phyloP scores from a whole-genome alignment of 2,797 vertebrate species.

The Oreochromis mossambicus region DNA sequence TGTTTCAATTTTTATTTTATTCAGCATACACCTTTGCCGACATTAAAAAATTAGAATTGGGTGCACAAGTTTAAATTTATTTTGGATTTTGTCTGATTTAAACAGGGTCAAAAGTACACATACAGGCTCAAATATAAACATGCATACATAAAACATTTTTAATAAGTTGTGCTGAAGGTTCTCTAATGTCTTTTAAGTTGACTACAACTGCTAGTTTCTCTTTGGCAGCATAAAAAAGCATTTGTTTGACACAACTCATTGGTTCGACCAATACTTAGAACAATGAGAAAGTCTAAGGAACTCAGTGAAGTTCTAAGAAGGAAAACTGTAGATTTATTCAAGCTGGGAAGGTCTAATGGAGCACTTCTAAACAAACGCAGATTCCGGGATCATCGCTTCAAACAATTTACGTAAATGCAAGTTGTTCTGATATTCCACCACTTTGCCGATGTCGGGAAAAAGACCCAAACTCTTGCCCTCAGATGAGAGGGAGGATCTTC shows the following conservation, averaged over 20 bases:
- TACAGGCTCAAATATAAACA: background rate
- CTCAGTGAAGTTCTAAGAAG: background rate
- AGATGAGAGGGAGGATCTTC: background rate
- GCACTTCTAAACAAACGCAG: background rate
- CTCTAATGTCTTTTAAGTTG: background rate
- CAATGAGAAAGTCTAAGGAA: background rate
- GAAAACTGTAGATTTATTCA: background rate
- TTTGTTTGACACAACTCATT: background rate
- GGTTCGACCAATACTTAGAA: background rate
- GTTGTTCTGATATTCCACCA: background rate
- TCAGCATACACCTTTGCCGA: fast-evolving
- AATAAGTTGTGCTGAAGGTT: background rate
- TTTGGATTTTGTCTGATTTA: background rate
- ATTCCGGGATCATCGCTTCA: background rate
- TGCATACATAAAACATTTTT: background rate
- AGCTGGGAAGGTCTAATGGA: background rate
- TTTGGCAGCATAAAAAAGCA: background rate
- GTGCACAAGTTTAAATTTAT: background rate
- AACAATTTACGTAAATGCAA: background rate
- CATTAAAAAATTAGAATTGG: background rate
- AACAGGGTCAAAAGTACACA: background rate
- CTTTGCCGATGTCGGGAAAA: background rate
- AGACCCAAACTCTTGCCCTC: background rate
- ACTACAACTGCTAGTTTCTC: background rate
- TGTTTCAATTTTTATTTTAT: background rate